Evolutionary conservation across 2,113 vertebrate species (phyloP).

Genomic region (Ia io): DNA sequence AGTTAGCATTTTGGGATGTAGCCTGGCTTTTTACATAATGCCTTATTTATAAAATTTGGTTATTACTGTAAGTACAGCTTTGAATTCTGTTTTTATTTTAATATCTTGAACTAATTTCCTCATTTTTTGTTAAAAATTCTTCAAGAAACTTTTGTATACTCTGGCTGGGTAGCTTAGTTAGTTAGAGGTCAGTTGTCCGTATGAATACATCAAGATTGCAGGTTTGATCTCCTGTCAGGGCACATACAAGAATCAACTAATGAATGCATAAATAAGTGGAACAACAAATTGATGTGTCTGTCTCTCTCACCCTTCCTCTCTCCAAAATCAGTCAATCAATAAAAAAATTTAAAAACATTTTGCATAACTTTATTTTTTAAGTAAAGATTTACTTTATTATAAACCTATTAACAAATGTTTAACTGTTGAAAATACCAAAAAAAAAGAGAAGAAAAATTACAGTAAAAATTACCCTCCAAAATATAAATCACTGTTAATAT

Average conservation of each 20-base stretch:
- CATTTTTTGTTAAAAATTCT: background rate
- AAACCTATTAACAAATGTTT: background rate
- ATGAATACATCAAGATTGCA: no score
- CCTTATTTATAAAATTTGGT: background rate
- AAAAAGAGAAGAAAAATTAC: background rate
- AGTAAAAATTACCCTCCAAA: background rate
- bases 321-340: no score
- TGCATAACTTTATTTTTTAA: background rate
- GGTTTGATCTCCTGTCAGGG: no score
- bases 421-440: constrained; percentile 1
- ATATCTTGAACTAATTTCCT: background rate
- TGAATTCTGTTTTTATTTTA: constrained; percentile 2
- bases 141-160: background rate
- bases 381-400: background rate
- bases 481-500: background rate
- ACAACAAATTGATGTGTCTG: no score
- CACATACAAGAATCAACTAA: no score
- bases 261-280: no score
- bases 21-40: background rate
- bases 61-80: background rate
- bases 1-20: background rate
- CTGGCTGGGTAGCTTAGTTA: no score
- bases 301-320: no score
- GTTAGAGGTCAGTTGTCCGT: no score
- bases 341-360: background rate